phyloP scores from a whole-genome alignment of 1,140 invertebrate genomes.

The Mamestra configurata region DNA sequence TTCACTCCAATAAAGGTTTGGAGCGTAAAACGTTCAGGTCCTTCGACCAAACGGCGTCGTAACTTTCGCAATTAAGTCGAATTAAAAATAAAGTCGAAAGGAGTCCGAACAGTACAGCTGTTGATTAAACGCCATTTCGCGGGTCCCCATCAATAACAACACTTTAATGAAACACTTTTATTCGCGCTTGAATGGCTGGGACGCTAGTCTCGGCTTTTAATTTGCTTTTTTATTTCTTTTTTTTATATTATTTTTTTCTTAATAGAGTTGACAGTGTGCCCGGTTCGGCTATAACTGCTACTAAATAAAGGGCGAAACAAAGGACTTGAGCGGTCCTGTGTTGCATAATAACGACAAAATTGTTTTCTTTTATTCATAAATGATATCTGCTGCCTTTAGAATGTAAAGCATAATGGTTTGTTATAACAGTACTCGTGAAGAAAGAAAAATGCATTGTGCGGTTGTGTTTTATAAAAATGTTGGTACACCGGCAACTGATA shows the following conservation, averaged over 20 bases:
- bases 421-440: conserved; percentile 10
- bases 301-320: conserved; percentile 71
- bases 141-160: conserved; percentile 86
- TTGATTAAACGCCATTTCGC: conserved; percentile 86
- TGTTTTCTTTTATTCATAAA: conserved; percentile 49
- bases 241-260: conserved; percentile 59
- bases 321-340: conserved; percentile 52
- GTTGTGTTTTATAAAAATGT: neutral
- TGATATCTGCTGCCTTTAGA: conserved; percentile 36
- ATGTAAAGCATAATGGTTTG: conserved; percentile 29
- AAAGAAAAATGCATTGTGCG: conserved; percentile 26
- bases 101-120: conserved; percentile 66
- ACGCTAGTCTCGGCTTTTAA: conserved; percentile 78
- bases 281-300: conserved; percentile 52
- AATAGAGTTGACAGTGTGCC: conserved; percentile 63
- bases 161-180: conserved; percentile 87
- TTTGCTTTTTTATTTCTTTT: conserved; percentile 80
- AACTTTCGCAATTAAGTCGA: conserved; percentile 81
- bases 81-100: conserved; percentile 83
- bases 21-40: conserved; percentile 66
- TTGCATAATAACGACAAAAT: conserved; percentile 44
- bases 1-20: conserved; percentile 64
- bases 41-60: conserved; percentile 67
- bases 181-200: conserved; percentile 76
- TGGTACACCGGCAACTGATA: neutral